These are phyloP conservation scores for Trichonephila clavipes DNA, from an alignment of 1,140 invertebrate species.

Conservation along the genomic window DNA sequence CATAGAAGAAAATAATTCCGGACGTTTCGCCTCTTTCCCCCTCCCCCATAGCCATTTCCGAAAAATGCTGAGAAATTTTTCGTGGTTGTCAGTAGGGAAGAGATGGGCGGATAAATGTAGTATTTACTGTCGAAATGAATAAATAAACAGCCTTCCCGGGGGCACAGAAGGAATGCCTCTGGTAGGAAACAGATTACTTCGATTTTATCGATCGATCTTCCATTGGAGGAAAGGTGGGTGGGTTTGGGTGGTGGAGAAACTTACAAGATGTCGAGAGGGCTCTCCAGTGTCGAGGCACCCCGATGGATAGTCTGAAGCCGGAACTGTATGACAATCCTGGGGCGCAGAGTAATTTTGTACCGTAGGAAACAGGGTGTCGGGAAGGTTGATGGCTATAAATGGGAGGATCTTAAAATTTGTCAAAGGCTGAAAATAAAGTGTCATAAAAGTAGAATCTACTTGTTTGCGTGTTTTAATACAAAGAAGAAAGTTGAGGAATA, in stretches of 20 bases:
- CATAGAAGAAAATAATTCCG: neutral
- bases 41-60: neutral
- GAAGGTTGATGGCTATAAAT: no score
- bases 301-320: neutral
- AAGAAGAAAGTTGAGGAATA: no score
- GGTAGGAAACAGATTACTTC: constrained; percentile 70
- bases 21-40: neutral
- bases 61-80: constrained; percentile 6
- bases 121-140: constrained; percentile 71
- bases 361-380: no score
- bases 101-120: constrained; percentile 62
- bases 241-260: neutral
- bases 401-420: no score
- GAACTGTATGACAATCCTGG: neutral
- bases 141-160: constrained; percentile 57
- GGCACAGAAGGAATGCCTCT: constrained; percentile 41
- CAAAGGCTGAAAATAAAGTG: no score
- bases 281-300: neutral
- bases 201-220: constrained; percentile 66
- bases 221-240: neutral
- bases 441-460: no score
- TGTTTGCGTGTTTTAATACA: no score
- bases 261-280: constrained; percentile 49
- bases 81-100: constrained; percentile 21
- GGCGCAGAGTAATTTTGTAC: no score